Conservation (phyloP, 1,140 invertebrate species). For the Trichonephila inaurata region DNA sequence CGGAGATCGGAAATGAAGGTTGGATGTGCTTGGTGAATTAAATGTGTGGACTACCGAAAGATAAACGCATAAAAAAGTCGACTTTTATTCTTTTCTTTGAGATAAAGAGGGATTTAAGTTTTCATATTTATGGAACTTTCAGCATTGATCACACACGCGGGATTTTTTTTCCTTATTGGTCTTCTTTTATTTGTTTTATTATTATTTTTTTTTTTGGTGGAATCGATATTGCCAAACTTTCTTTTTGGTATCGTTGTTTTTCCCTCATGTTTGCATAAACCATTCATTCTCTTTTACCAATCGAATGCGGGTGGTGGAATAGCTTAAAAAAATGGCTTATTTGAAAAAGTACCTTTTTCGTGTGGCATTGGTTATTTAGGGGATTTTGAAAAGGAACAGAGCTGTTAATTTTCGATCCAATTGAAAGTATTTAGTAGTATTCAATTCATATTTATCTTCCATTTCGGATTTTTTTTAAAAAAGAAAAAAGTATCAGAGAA, state of each 20-base stretch:
- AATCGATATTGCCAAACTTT: neutral
- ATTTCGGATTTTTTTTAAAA: too few species aligned
- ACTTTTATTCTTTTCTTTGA: neutral
- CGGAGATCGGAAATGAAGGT: neutral
- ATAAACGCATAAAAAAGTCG: neutral
- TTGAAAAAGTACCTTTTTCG: too few species aligned
- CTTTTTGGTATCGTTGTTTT: neutral
- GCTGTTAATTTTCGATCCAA: too few species aligned
- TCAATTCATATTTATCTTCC: too few species aligned
- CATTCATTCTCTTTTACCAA: too few species aligned
- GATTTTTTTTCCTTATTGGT: neutral
- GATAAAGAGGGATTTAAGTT: constrained; percentile 4
- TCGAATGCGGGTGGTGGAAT: too few species aligned
- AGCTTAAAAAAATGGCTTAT: too few species aligned
- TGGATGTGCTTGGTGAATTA: neutral
- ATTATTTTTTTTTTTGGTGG: too few species aligned
- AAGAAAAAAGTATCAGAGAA: too few species aligned
- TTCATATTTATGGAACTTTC: constrained; percentile 9
- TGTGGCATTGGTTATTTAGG: too few species aligned
- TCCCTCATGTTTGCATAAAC: neutral
- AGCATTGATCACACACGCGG: neutral
- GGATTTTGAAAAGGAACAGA: too few species aligned
- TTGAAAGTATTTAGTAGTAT: too few species aligned
- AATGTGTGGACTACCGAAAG: neutral
- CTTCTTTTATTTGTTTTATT: neutral